Percentiles rank a stretch among this genome's conserved stretches.
Conservation (phyloP, 92 coral and sea anemone genomes). For the Galaxea fascicularis region DNA sequence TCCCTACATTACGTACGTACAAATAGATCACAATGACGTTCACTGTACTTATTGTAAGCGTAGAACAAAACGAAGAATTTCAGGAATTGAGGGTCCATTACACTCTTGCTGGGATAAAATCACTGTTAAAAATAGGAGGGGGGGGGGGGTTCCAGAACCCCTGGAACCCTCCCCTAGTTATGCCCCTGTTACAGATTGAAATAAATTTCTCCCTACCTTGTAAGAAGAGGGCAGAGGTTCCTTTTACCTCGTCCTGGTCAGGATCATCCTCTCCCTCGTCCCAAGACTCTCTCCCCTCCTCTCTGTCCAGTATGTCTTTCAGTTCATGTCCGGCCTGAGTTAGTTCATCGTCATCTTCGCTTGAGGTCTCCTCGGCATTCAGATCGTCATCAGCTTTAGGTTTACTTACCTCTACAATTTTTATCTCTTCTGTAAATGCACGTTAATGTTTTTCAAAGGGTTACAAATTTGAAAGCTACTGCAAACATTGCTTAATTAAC, state of each 20-base stretch:
- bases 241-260: conserved; percentile 86
- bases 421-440: conserved; percentile 51
- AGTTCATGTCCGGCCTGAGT: conserved; percentile 92
- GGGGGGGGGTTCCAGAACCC: too few relatives aligned
- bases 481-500: too few relatives aligned
- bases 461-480: too few relatives aligned
- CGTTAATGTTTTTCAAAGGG: neutral
- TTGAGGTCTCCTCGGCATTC: conserved; percentile 93
- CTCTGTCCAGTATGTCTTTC: conserved; percentile 88
- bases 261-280: conserved; percentile 93
- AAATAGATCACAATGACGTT: too few relatives aligned
- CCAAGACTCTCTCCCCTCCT: conserved; percentile 84
- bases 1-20: too few relatives aligned
- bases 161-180: too few relatives aligned
- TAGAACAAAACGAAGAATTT: too few relatives aligned
- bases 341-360: conserved; percentile 95
- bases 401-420: conserved; percentile 64
- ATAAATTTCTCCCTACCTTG: conserved; percentile 70
- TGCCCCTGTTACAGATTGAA: too few relatives aligned
- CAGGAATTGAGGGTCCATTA: too few relatives aligned
- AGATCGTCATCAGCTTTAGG: conserved; percentile 94
- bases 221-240: conserved; percentile 89
- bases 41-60: too few relatives aligned
- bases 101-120: too few relatives aligned
- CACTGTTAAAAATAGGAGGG: too few relatives aligned